phyloP scores from a whole-genome alignment of 2,888 invertebrate species.

The Therioaphis trifolii region DNA sequence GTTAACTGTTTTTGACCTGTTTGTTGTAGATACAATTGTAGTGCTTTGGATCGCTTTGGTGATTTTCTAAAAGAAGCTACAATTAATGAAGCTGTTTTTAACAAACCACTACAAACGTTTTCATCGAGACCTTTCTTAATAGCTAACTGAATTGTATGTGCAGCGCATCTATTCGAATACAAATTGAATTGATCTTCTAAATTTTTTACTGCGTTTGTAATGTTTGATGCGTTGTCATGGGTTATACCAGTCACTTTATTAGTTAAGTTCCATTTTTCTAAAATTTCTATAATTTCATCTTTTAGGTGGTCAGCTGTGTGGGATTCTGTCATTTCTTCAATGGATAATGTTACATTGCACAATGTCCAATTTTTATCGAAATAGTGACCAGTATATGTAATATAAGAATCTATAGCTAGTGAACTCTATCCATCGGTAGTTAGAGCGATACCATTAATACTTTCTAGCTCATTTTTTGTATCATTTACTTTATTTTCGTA shows the following conservation, averaged over 20 bases:
- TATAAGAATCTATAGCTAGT: constrained; percentile 1
- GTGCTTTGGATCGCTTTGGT: not conserved
- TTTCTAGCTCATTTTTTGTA: too few relatives aligned
- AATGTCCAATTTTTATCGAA: constrained; percentile 18
- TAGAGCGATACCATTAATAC: too few relatives aligned
- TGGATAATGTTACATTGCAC: constrained; percentile 7
- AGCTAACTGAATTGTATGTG: not conserved
- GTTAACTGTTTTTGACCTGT: not conserved
- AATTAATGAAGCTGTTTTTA: not conserved
- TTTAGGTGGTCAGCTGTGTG: not conserved
- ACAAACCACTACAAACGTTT: constrained; percentile 12
- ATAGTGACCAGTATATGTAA: constrained; percentile 20
- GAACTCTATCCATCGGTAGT: constrained; percentile 14
- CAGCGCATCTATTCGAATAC: not conserved
- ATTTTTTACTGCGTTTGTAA: constrained; percentile 3
- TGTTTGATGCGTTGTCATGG: constrained; percentile 24
- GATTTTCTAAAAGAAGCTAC: not conserved
- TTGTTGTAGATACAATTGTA: constrained; percentile 7
- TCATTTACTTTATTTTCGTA: not conserved
- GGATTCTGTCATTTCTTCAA: constrained; percentile 3
- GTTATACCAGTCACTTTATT: constrained; percentile 28
- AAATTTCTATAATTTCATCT: not conserved
- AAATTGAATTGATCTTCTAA: not conserved
- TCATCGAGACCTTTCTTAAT: constrained; percentile 6
- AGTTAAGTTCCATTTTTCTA: not conserved